phyloP scores from a whole-genome alignment of 2,888 invertebrate species.

The Eurytoma adleriae region DNA sequence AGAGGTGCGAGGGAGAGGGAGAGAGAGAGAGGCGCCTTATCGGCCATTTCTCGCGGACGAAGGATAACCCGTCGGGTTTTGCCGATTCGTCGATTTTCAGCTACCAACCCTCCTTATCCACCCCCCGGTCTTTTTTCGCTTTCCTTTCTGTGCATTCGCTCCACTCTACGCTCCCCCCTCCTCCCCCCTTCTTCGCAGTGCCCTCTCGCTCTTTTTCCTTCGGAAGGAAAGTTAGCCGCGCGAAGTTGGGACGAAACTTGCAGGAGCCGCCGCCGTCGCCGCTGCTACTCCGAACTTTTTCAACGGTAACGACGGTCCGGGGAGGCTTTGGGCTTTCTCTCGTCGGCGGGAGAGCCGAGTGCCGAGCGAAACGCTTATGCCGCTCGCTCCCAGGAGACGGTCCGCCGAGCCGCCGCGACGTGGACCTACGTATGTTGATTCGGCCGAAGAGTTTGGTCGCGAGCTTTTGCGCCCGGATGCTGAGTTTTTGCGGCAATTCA shows the following conservation, averaged over 20 bases:
- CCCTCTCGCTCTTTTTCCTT: slow-evolving; percentile 48
- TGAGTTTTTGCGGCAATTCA: not conserved
- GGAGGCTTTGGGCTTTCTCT: slow-evolving; percentile 10
- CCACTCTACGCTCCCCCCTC: not conserved
- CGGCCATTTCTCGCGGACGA: slow-evolving; percentile 28
- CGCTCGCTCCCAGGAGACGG: slow-evolving; percentile 19
- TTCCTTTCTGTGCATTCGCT: slow-evolving; percentile 23
- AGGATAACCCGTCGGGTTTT: slow-evolving; percentile 56
- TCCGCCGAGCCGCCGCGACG: not conserved
- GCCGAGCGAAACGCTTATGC: slow-evolving; percentile 1
- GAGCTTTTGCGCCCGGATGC: not conserved
- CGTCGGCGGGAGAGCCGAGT: not conserved
- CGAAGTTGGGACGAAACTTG: slow-evolving; percentile 35
- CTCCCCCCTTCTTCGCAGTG: not conserved
- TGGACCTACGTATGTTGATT: slow-evolving; percentile 20
- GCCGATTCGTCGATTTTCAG: slow-evolving; percentile 59
- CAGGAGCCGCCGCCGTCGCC: not conserved
- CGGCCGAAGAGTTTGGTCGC: slow-evolving; percentile 1
- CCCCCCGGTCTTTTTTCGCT: slow-evolving; percentile 37
- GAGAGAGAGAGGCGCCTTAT: slow-evolving; percentile 22
- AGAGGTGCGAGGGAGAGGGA: slow-evolving; percentile 23
- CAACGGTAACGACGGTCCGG: slow-evolving; percentile 33
- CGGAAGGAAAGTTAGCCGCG: slow-evolving; percentile 23
- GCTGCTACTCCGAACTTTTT: slow-evolving; percentile 33
- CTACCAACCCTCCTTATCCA: not conserved